These are phyloP conservation scores for Nycteola revayana DNA, from an alignment of 2,888 invertebrate genomes.

Conservation along the genomic window DNA sequence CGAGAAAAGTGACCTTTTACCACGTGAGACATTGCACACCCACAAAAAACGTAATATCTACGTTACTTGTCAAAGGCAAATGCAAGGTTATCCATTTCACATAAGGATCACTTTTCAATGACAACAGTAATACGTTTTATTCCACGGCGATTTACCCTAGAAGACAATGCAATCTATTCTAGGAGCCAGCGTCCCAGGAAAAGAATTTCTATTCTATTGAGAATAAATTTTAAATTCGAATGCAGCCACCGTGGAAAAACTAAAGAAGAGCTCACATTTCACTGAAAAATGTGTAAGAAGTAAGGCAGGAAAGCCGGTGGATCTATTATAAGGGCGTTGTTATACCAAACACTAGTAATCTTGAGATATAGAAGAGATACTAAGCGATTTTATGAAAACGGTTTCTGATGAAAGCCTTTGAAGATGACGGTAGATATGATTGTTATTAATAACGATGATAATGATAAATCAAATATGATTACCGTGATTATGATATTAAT, in stretches of 20 bases:
- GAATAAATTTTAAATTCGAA: conserved; percentile 36
- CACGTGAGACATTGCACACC: conserved; percentile 48
- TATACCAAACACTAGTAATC: too few species aligned
- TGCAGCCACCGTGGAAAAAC: conserved; percentile 34
- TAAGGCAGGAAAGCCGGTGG: conserved; percentile 68
- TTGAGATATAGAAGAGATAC: too few species aligned
- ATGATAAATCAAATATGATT: too few species aligned
- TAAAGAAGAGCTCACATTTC: conserved; percentile 72
- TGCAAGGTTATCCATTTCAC: conserved; percentile 25
- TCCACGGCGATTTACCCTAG: conserved; percentile 66
- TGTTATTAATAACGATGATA: too few species aligned
- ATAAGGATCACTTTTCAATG: conserved; percentile 39
- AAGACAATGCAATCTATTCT: conserved; percentile 79
- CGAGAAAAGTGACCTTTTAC: conserved; percentile 58
- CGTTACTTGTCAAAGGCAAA: conserved; percentile 18
- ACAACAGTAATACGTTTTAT: conserved; percentile 47
- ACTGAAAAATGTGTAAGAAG: conserved; percentile 77
- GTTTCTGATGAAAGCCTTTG: too few species aligned
- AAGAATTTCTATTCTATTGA: conserved; percentile 18
- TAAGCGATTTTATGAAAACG: too few species aligned
- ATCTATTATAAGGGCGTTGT: too few species aligned
- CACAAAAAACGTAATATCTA: conserved; percentile 30
- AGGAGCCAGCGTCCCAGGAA: conserved; percentile 28
- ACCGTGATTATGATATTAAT: too few species aligned
- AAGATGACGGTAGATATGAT: too few species aligned